Evolutionary conservation across 2,797 vertebrate genomes (phyloP), one percentile per base, ranked within the genome.

Genomic region (Siniperca undulata): DNA sequence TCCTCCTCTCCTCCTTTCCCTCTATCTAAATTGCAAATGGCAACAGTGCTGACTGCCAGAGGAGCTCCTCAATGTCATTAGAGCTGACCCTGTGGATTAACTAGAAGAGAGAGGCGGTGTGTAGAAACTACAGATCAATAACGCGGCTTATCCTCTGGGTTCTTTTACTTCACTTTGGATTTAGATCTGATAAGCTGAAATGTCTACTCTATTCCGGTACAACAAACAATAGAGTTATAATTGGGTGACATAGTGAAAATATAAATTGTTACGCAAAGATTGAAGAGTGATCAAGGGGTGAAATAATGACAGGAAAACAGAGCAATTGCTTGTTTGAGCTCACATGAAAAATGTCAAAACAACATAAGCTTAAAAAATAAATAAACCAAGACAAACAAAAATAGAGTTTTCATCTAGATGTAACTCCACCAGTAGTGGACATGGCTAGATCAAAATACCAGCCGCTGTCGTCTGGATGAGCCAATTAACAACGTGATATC

Each of bases 21-120:
- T 83, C 89, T 60, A 94, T 95, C 91, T 93, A 91, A 95, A 95
- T 95, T 95, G 94, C 94, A 95, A 94, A 95, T 95, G 84, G 90
- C 74, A 91, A 88, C 81, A 81, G 83, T 82, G 86, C 83, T 34
- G 84, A 91, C 88, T 93, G 92, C 91, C 90, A 92, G 88, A 84
- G 83, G 90, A 94, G 91, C 93, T 93, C 88, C 90, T 93, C 92
- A 93, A 92, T 93, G 92, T 94, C 92, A 93, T 94, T 92, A 94
- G 88, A 92, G 89, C 87, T 92, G 92, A 93, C 93, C 93, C 88
- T 88, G 93, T 92, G 91, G 94, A 95, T 92, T 93, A 94, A 93
- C 87, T 77, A 82, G 83, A 85, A 80, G 83, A 87, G 89, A 78
- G 89, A 90, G 91, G 84, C 78, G 70, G 81, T 92, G 90, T 89